Evolutionary conservation across 1,140 invertebrate species (phyloP).

Genomic region (Drosophila sproati): DNA sequence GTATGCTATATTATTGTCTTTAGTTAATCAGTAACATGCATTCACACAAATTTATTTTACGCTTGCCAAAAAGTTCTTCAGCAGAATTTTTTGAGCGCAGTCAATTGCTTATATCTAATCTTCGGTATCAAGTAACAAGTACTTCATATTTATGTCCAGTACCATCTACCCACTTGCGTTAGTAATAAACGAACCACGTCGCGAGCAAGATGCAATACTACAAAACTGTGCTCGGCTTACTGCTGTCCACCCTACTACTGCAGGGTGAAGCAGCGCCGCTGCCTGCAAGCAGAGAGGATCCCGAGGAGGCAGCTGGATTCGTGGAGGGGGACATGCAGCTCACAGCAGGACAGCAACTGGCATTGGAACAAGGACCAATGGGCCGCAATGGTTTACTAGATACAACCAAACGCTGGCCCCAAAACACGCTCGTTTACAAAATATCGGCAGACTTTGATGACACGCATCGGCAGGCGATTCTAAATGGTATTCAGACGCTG

Average conservation of each 20-base stretch:
- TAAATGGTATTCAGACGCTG: constrained; percentile 60
- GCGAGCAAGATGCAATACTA: constrained; percentile 56
- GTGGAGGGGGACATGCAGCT: constrained; percentile 86
- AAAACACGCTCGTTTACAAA: constrained; percentile 87
- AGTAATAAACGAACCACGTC: constrained; percentile 40
- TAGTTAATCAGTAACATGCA: neutral
- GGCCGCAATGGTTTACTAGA: constrained; percentile 87
- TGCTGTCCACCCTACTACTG: constrained; percentile 24
- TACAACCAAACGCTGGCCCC: constrained; percentile 86
- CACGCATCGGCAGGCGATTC: constrained; percentile 56
- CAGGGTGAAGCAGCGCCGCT: neutral
- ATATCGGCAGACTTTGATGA: constrained; percentile 85
- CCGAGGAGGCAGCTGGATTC: constrained; percentile 63
- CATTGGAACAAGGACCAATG: constrained; percentile 38
- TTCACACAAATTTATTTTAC: neutral
- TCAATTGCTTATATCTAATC: constrained; percentile 49
- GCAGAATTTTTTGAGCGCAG: constrained; percentile 27
- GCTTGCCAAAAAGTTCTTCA: neutral
- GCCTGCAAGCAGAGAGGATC: constrained; percentile 28
- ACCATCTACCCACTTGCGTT: constrained; percentile 12
- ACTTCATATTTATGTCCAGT: constrained; percentile 36
- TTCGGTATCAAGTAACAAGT: neutral
- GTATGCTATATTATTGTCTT: neutral
- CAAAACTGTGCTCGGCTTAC: constrained; percentile 25
- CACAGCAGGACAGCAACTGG: constrained; percentile 74